phyloP scores from a whole-genome alignment of 2,888 invertebrate genomes.

The Lamellibrachia columna region DNA sequence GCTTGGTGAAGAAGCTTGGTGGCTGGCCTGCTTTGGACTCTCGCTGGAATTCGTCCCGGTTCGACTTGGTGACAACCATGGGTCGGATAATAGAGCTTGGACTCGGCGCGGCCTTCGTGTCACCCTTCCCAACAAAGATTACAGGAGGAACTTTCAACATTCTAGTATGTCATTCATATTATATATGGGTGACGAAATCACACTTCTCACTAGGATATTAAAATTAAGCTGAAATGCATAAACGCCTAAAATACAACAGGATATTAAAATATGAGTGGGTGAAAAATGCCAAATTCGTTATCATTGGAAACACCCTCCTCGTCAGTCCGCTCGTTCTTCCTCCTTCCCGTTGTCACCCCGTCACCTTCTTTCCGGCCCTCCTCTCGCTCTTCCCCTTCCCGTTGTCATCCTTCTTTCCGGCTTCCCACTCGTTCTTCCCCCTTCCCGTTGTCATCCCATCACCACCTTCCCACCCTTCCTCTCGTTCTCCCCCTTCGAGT shows the following conservation, averaged over 20 bases:
- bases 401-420: no score
- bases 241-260: neutral
- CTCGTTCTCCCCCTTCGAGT: no score
- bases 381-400: no score
- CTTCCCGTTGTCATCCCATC: no score
- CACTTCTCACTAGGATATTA: neutral
- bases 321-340: neutral
- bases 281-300: neutral
- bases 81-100: neutral
- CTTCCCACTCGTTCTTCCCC: no score
- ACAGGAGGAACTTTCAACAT: neutral
- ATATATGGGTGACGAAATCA: no score
- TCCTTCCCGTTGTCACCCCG: no score
- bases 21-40: neutral
- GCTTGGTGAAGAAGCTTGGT: neutral
- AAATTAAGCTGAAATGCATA: neutral
- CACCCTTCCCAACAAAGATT: neutral
- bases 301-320: neutral
- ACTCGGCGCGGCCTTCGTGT: neutral
- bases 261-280: neutral
- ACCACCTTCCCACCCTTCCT: no score
- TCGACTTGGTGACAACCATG: neutral
- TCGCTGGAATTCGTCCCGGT: neutral
- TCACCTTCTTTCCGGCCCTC: no score
- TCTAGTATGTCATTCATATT: neutral